phyloP scores from a whole-genome alignment of 1,140 invertebrate genomes.

The Scylla paramamosain region DNA sequence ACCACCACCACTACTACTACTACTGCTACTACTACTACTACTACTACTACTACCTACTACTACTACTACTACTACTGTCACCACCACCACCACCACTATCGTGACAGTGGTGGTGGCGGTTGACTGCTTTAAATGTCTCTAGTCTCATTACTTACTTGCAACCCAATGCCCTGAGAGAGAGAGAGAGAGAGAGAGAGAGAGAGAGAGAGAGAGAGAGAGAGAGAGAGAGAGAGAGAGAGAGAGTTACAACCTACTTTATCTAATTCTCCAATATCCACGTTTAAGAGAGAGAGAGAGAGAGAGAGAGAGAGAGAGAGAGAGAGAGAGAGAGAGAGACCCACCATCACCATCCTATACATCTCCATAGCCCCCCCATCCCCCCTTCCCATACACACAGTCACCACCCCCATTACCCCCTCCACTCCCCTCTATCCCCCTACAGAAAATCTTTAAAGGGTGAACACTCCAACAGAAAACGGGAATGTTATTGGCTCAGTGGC shows the following conservation, averaged over 20 bases:
- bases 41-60: not conserved
- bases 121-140: not conserved
- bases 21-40: not conserved
- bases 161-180: not conserved
- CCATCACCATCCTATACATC: too few relatives aligned
- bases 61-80: constrained; percentile 1
- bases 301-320: not conserved
- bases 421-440: too few relatives aligned
- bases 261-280: too few relatives aligned
- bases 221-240: constrained; percentile 38
- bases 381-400: not conserved
- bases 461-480: not conserved
- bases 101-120: not conserved
- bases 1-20: not conserved
- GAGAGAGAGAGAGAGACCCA: not conserved
- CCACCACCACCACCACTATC: constrained; percentile 30
- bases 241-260: not conserved
- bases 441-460: constrained; percentile 7
- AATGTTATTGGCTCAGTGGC: not conserved
- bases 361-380: too few relatives aligned
- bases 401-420: too few relatives aligned
- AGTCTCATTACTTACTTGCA: not conserved
- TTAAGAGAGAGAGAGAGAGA: not conserved
- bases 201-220: constrained; percentile 3
- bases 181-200: constrained; percentile 1